Evolutionary conservation across 2,888 invertebrate genomes (phyloP).

Genomic region (Perdita meconis): DNA sequence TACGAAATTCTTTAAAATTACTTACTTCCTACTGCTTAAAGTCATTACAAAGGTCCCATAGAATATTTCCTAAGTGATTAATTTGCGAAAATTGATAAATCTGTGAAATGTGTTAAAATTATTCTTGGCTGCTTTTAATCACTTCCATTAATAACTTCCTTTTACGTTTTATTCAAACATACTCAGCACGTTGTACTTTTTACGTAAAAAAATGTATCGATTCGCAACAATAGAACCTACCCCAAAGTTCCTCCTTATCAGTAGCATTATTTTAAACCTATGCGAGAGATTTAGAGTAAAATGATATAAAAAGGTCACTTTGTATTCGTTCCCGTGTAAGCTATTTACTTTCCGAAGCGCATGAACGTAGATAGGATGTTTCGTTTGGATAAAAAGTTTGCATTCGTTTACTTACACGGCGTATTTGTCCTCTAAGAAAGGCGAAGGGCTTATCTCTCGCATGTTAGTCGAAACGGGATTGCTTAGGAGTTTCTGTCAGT

Average conservation of each 20-base stretch:
- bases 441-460: background rate
- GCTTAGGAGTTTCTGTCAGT: background rate
- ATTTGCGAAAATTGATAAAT: too few relatives aligned
- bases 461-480: background rate
- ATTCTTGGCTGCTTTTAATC: too few relatives aligned
- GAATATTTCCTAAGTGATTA: too few relatives aligned
- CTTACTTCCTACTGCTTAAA: too few relatives aligned
- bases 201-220: too few relatives aligned
- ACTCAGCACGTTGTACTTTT: too few relatives aligned
- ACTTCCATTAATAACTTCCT: too few relatives aligned
- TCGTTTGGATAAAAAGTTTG: constrained; percentile 6
- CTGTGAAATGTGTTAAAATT: too few relatives aligned
- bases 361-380: background rate
- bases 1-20: too few relatives aligned
- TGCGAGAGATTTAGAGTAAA: background rate
- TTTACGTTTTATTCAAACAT: too few relatives aligned
- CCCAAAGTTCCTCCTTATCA: background rate
- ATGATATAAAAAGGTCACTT: background rate
- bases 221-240: background rate
- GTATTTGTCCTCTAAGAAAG: background rate
- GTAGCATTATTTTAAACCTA: too few relatives aligned
- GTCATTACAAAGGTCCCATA: too few relatives aligned
- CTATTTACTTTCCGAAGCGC: background rate
- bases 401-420: background rate
- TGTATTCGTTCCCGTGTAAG: background rate